Evolutionary conservation across 2,888 invertebrate species (phyloP).

Genomic region (Baccha elongata): DNA sequence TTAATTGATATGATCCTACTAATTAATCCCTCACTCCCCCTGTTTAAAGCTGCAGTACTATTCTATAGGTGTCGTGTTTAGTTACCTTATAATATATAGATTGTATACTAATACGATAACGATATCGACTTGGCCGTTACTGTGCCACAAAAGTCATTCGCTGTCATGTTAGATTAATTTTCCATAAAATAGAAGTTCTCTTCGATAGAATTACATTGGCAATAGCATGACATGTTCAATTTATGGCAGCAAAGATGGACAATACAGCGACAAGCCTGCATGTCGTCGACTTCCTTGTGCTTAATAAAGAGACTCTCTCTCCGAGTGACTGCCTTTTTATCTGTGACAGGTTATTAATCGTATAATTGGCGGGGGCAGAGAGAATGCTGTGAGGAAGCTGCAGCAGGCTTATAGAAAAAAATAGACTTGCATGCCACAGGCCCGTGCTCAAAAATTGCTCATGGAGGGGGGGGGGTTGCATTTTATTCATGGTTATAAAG

Average conservation of each 20-base stretch:
- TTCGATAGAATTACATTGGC: background rate
- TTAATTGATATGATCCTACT: slow-evolving; percentile 56
- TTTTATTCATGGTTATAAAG: too few relatives aligned
- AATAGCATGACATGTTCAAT: slow-evolving; percentile 25
- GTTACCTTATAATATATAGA: too few relatives aligned
- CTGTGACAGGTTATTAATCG: slow-evolving; percentile 67
- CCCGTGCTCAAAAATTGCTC: background rate
- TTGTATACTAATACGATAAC: background rate
- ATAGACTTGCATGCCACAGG: background rate
- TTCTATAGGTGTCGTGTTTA: background rate
- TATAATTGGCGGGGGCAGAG: slow-evolving; percentile 42
- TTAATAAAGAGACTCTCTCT: slow-evolving; percentile 59
- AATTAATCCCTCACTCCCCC: slow-evolving; percentile 52
- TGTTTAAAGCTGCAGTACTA: background rate
- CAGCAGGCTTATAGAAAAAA: slow-evolving; percentile 10
- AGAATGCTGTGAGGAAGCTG: background rate
- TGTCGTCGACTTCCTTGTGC: slow-evolving; percentile 60
- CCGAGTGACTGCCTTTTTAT: slow-evolving; percentile 53
- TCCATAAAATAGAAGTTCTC: slow-evolving; percentile 60
- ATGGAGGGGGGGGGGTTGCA: too few relatives aligned
- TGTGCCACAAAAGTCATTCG: slow-evolving; percentile 56
- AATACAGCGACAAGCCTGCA: slow-evolving; percentile 43
- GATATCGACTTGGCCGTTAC: slow-evolving; percentile 10
- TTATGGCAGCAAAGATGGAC: slow-evolving; percentile 35
- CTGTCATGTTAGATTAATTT: slow-evolving; percentile 71